These are phyloP conservation scores for Pterocles burchelli DNA, from an alignment of 2,113 vertebrate genomes.

Conservation along the genomic window DNA sequence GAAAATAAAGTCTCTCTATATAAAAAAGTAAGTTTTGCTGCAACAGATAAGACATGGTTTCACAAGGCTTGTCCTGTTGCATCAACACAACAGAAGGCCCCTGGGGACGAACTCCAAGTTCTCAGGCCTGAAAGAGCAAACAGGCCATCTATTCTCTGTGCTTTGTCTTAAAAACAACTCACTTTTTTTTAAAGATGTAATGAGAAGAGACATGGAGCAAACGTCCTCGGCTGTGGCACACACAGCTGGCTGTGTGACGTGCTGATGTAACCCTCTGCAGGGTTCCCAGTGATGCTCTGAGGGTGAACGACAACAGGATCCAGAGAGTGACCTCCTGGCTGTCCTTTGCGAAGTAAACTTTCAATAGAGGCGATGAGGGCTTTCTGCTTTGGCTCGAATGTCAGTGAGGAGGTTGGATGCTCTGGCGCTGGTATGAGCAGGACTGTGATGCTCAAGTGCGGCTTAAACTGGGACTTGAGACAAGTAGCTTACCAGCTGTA, in stretches of 20 bases:
- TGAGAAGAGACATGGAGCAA: background rate
- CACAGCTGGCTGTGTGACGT: background rate
- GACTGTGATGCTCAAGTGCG: background rate
- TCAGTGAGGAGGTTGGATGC: background rate
- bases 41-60: background rate
- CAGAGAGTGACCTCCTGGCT: background rate
- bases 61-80: background rate
- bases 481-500: accelerated
- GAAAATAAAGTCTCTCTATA: background rate
- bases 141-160: background rate
- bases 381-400: background rate
- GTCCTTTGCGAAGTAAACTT: background rate
- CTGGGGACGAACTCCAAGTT: background rate
- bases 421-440: accelerated
- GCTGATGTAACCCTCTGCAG: background rate
- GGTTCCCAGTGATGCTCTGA: background rate
- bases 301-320: background rate
- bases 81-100: background rate
- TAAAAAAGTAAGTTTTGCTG: background rate
- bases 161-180: constrained; percentile 24
- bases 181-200: background rate
- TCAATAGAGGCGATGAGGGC: accelerated
- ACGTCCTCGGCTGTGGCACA: accelerated
- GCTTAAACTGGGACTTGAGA: background rate
- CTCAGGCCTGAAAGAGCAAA: background rate